Percentiles rank a stretch among this genome's conserved stretches.
phyloP scores from a whole-genome alignment of 2,797 vertebrate species.

The Gouania willdenowi region DNA sequence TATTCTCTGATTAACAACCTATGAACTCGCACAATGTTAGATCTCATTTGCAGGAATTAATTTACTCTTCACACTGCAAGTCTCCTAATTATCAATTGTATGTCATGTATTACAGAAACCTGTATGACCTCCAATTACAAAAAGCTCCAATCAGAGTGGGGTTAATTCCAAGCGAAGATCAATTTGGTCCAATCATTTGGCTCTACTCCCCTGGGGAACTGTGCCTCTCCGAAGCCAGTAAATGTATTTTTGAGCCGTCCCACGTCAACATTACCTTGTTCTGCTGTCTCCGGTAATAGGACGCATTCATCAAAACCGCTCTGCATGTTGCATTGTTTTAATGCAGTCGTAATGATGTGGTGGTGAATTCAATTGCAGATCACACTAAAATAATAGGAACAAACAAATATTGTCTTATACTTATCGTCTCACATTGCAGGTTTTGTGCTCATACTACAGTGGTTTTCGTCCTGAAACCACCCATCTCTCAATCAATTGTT shows the following conservation, averaged over 20 bases:
- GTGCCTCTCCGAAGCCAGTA: slow-evolving; percentile 40
- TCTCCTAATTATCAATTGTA: slow-evolving; percentile 66
- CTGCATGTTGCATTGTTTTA: slow-evolving; percentile 36
- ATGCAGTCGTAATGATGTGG: slow-evolving; percentile 26
- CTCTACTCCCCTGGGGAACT: slow-evolving; percentile 48
- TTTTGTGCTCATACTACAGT: no score
- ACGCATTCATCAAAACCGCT: slow-evolving; percentile 52
- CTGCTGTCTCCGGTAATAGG: slow-evolving; percentile 49
- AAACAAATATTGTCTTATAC: no score
- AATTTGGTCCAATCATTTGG: slow-evolving; percentile 63
- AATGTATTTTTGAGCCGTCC: slow-evolving; percentile 46
- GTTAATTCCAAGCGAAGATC: slow-evolving; percentile 62
- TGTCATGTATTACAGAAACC: slow-evolving; percentile 58
- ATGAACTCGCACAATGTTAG: slow-evolving; percentile 45
- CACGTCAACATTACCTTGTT: slow-evolving; percentile 50
- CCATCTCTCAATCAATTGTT: no score
- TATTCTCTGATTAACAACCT: slow-evolving; percentile 46
- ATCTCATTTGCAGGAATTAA: slow-evolving; percentile 46
- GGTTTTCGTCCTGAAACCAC: no score
- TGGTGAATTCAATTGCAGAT: slow-evolving; percentile 27
- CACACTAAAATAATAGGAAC: no score
- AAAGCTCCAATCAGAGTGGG: slow-evolving; percentile 60
- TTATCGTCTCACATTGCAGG: no score
- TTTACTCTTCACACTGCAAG: slow-evolving; percentile 47
- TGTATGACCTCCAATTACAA: slow-evolving; percentile 61